Base-by-base conservation (phyloP, 2,888 invertebrate species). In the Hypsopygia costalis region DNA sequence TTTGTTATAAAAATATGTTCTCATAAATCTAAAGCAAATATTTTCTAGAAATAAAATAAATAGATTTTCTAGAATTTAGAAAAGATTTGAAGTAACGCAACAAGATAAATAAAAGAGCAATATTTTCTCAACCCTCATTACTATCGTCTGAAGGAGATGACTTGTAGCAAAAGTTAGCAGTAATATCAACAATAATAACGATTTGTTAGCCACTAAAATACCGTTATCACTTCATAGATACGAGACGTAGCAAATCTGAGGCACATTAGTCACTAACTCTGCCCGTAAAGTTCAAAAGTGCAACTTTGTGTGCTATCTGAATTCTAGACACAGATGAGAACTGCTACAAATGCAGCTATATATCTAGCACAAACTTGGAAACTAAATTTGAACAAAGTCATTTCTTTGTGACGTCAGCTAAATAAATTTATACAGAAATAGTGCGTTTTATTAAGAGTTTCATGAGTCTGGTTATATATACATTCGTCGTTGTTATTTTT, bases 251-350 rank as follows among this genome's bases (percentile, higher is more conserved):
- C 62, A 71, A 66, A 65, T 62, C 56, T 59, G 58, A 55, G 61
- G 58, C 59, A 72, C 73, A 77, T 82, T 81, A 73, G 71, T 74
- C 71, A 76, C 66, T 55, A 62, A 51, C 55, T 63, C 58, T 62
- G 55, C 61, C 53, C 43, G 50, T 64, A 57, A 16, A 46, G 54
- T 51, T 49, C 60, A 58, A 71, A 67, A 71, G 63, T 67, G 77
- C 75, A 81, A 85, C 81, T 82, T 82, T 74, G 81, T 80, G 64
- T 63, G 45, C 65, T 69, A 68, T 70, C 67, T 6, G 25, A 25
- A n/a, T 25, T 25, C 25, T 25, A 52, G 51, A 57, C 62, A 54
- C 55, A 51, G 58, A 66, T 68, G 64, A 67, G 62, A 74, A 76
- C 67, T 74, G 62, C 66, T 71, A 55, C 58, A 63, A 68, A 63